Evolutionary conservation across 1,140 invertebrate species (phyloP).

Genomic region (Chrysopa pallens): DNA sequence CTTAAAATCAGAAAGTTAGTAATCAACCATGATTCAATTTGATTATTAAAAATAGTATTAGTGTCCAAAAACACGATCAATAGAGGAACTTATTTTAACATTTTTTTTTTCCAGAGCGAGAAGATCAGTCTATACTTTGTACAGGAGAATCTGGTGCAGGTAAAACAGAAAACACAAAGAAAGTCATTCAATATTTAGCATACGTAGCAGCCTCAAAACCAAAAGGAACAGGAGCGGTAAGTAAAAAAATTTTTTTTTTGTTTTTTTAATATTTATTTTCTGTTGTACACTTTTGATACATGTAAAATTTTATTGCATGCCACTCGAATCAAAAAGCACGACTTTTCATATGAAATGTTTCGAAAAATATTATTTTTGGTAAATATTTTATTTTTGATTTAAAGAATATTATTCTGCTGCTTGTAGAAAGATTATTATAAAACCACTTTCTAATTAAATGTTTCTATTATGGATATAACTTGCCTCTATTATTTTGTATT

Average conservation of each 20-base stretch:
- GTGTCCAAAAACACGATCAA: no score
- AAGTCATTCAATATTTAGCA: conserved; percentile 99
- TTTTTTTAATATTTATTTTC: neutral
- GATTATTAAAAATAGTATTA: no score
- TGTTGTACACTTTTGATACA: conserved; percentile 1
- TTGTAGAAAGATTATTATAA: no score
- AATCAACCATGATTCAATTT: no score
- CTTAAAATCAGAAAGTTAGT: no score
- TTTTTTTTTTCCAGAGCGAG: conserved; percentile 60
- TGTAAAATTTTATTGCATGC: conserved; percentile 3
- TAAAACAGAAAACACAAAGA: conserved; percentile 99
- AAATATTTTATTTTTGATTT: no score
- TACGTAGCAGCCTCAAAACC: conserved; percentile 95
- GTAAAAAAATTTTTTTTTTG: conserved; percentile 15
- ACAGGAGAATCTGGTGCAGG: conserved; percentile 99
- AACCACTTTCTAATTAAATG: conserved; percentile 1
- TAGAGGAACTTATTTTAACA: no score
- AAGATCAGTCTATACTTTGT: conserved; percentile 98
- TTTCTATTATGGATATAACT: neutral
- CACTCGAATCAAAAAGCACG: conserved; percentile 2
- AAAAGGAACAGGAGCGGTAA: conserved; percentile 76
- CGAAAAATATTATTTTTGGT: no score
- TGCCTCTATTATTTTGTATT: no score
- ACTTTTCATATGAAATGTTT: no score
- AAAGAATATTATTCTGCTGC: no score